A percentile compares a stretch with the other conserved stretches of the same genome.
Evolutionary conservation across 1,140 invertebrate species (phyloP).

Genomic region (Homarus americanus): DNA sequence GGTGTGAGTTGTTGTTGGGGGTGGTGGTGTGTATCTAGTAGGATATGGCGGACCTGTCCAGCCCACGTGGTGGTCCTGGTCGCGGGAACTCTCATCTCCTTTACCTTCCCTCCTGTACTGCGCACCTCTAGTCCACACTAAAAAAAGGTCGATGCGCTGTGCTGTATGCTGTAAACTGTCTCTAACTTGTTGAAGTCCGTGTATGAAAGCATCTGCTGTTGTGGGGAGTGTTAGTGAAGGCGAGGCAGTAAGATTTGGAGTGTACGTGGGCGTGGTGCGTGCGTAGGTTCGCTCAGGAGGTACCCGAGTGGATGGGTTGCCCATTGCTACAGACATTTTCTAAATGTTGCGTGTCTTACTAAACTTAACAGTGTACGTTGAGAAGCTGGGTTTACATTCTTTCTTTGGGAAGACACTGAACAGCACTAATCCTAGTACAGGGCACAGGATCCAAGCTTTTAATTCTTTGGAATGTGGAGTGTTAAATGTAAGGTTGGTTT

Average conservation of each 20-base stretch:
- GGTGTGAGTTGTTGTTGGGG: background rate
- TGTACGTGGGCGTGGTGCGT: slow-evolving; percentile 40
- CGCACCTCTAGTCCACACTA: no score
- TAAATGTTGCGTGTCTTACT: background rate
- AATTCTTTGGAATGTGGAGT: background rate
- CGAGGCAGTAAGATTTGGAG: slow-evolving; percentile 24
- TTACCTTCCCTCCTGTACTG: no score
- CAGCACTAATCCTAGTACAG: background rate
- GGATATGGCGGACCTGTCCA: background rate
- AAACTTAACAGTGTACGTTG: background rate
- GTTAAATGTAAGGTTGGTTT: background rate
- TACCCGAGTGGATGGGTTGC: background rate
- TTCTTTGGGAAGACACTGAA: background rate
- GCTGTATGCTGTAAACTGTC: background rate
- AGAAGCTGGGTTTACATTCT: background rate
- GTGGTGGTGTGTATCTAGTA: no score
- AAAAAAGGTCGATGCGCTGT: no score
- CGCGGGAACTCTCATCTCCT: no score
- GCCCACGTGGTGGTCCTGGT: background rate
- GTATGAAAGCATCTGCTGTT: background rate
- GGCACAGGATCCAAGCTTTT: background rate
- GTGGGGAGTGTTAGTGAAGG: background rate
- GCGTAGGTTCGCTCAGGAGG: slow-evolving; percentile 35
- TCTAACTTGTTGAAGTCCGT: background rate
- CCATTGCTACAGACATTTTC: background rate